Conservation (phyloP, 2,113 vertebrate species). For the Nothocercus nigrocapillus region DNA sequence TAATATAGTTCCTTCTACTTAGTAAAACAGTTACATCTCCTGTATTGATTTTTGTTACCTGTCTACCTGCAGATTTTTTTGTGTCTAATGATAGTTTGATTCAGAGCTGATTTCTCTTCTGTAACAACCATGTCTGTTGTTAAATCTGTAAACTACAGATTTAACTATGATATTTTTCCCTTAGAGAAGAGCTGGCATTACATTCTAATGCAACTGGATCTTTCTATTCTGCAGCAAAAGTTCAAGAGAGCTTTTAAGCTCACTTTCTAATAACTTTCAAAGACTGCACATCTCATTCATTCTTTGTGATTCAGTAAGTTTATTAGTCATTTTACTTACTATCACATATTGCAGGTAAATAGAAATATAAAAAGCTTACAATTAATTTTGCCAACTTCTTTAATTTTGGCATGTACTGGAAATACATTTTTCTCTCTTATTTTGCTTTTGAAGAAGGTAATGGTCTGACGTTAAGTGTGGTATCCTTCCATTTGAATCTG, state of each 20-base stretch:
- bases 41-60: neutral
- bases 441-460: neutral
- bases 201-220: neutral
- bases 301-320: neutral
- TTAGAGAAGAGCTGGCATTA: neutral
- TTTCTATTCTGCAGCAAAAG: neutral
- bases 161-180: neutral
- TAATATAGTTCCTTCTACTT: neutral
- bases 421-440: constrained; percentile 29
- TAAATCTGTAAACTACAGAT: too few relatives aligned
- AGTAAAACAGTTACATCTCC: neutral
- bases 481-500: neutral
- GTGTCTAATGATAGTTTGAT: neutral
- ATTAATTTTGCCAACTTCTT: neutral
- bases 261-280: neutral
- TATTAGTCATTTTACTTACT: neutral
- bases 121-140: neutral
- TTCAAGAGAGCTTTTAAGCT: neutral
- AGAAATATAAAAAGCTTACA: neutral
- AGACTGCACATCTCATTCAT: neutral
- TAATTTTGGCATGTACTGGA: neutral
- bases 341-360: neutral
- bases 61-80: neutral
- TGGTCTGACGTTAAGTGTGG: neutral
- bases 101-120: neutral